Percentiles rank a stretch among this genome's conserved stretches.
Evolutionary conservation across 37 sponge, comb jelly and placozoan genomes (phyloP).

Genomic region (Petrosia ficiformis): DNA sequence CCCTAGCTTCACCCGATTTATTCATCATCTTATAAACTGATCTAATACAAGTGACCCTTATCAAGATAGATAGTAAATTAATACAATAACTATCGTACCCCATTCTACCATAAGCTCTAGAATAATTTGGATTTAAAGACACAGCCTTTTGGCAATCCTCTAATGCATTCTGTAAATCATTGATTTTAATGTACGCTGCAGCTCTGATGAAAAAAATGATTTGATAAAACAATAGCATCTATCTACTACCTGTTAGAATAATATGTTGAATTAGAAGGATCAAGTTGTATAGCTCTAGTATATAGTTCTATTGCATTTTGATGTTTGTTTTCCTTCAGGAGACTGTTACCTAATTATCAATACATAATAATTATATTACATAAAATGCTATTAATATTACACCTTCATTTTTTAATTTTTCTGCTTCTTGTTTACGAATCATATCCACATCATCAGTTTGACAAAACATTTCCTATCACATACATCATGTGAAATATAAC

Average conservation of each 20-base stretch:
- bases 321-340: conserved; percentile 40
- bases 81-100: conserved; percentile 34
- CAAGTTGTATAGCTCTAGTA: conserved; percentile 45
- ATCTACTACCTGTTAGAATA: conserved; percentile 65
- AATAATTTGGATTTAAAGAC: conserved; percentile 56
- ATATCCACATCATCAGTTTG: not conserved
- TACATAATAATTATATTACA: too few relatives aligned
- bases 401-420: conserved; percentile 1
- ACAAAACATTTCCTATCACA: conserved; percentile 13
- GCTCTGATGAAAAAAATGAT: conserved; percentile 32
- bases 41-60: too few relatives aligned
- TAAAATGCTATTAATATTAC: too few relatives aligned
- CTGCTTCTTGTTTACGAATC: not conserved
- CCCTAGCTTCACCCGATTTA: too few relatives aligned
- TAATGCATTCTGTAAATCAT: conserved; percentile 31
- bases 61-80: not conserved
- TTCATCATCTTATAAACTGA: too few relatives aligned
- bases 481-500: not conserved
- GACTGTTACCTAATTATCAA: too few relatives aligned
- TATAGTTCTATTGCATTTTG: conserved; percentile 44
- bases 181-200: conserved; percentile 48
- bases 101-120: conserved; percentile 61
- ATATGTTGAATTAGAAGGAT: conserved; percentile 43
- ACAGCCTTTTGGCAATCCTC: conserved; percentile 58
- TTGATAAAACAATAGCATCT: not conserved